Evolutionary conservation across 2,888 invertebrate species (phyloP), one percentile per base, ranked within the genome.

Genomic region (Caenorhabditis sp.): DNA sequence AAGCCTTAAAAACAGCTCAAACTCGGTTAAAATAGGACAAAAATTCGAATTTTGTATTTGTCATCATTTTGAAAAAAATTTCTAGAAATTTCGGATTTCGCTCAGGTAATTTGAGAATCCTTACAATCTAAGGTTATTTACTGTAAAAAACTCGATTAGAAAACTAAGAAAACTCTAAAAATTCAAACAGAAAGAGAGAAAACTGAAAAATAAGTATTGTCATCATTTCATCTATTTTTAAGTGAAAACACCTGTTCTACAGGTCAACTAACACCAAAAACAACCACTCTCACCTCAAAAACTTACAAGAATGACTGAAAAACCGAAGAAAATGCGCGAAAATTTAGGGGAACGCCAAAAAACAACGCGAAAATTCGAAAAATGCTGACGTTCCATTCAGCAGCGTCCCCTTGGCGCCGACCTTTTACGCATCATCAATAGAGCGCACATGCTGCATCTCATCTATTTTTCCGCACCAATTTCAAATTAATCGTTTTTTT

Each of bases 291-390:
- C n/a, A n/a, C 7, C 17, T 43, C 3, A 14, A 43, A 38, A 43
- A 23, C n/a, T 12, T n/a, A n/a, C n/a, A n/a, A n/a, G n/a, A n/a
- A 26, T n/a, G 25, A 50, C n/a, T 2, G 25, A 60, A 60, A 1
- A 38, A 1, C 23, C 23, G 49, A 60, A n/a, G 36, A 58, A 36
- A 59, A 12, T 43, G 21, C 59, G 12, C 12, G n/a, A 60, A 60
- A 26, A 49, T 50, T 17, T 26, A n/a, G 49, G 60, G n/a, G 25
- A 52, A 31, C 14, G n/a, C 38, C 43, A 43, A 57, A 49, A 63
- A n/a, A n/a, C n/a, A 43, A 23, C 43, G 14, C 43, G 14, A 10
- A 43, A 36, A 10, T 36, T 36, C 10, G 36, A n/a, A 43, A 43
- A 43, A 43, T 43, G 43, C 12, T 43, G 43, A 43, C 43, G 43